Percentiles rank a stretch among this genome's conserved stretches.
phyloP scores from a whole-genome alignment of 2,888 invertebrate species.

The Penaeus monodon region DNA sequence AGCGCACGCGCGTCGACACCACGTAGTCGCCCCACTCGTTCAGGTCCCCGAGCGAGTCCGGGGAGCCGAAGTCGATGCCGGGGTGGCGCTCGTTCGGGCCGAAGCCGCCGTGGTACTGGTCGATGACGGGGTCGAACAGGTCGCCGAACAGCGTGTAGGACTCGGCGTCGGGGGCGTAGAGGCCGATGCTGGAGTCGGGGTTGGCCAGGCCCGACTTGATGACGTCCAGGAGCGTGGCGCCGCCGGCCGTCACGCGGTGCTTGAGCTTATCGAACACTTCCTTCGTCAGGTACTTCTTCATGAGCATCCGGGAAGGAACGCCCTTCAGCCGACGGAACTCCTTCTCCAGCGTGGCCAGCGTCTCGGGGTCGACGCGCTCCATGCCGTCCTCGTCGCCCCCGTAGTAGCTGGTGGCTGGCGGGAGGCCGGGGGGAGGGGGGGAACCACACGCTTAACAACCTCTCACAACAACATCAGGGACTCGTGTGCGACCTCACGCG shows the following conservation, averaged over 20 bases:
- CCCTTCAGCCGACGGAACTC: conserved; percentile 55
- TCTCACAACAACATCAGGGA: no score
- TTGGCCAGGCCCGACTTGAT: conserved; percentile 91
- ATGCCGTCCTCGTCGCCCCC: conserved; percentile 60
- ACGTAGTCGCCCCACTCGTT: conserved; percentile 82
- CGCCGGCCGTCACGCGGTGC: conserved; percentile 82
- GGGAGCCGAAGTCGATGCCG: conserved; percentile 70
- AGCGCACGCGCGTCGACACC: conserved; percentile 94
- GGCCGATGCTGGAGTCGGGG: conserved; percentile 76
- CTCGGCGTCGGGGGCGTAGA: conserved; percentile 88
- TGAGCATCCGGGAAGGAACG: conserved; percentile 68
- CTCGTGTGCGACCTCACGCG: no score
- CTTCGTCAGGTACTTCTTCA: conserved; percentile 82
- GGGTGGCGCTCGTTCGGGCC: conserved; percentile 68
- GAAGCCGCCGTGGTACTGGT: conserved; percentile 63
- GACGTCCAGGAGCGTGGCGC: conserved; percentile 88
- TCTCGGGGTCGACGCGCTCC: conserved; percentile 46
- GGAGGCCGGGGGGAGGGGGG: conserved; percentile 1
- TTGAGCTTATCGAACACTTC: conserved; percentile 82
- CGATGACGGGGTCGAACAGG: conserved; percentile 83
- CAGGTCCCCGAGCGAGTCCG: conserved; percentile 73
- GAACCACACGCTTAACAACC: conserved; percentile 6
- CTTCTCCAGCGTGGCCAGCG: conserved; percentile 48
- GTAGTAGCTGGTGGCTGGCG: conserved; percentile 53
- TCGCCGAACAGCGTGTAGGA: conserved; percentile 87